Evolutionary conservation across 92 coral and sea anemone genomes (phyloP).

Genomic region (Heteractis magnifica): DNA sequence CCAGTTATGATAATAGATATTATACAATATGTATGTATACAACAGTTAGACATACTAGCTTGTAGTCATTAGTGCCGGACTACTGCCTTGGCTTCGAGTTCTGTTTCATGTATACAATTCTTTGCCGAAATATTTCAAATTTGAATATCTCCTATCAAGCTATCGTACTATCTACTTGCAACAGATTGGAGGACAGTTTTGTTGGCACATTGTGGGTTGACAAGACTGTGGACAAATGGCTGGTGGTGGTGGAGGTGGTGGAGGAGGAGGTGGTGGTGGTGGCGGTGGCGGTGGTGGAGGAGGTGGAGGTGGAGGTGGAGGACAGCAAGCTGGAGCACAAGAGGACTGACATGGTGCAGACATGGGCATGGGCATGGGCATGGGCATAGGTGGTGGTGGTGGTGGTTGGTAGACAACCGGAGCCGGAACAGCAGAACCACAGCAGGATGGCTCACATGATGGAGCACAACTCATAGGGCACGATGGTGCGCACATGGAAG

Average conservation of each 20-base stretch:
- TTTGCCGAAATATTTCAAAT: neutral
- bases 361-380: slow-evolving; percentile 37
- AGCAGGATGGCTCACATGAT: slow-evolving; percentile 54
- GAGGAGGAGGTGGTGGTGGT: slow-evolving; percentile 63
- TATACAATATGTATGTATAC: slow-evolving; percentile 4
- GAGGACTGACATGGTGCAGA: slow-evolving; percentile 72
- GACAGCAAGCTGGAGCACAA: slow-evolving; percentile 86
- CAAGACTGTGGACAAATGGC: slow-evolving; percentile 78
- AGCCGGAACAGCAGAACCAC: slow-evolving; percentile 42
- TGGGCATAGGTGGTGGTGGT: slow-evolving; percentile 38
- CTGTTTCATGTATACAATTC: neutral
- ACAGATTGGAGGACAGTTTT: slow-evolving; percentile 73
- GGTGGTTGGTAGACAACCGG: slow-evolving; percentile 50
- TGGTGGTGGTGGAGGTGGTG: slow-evolving; percentile 73
- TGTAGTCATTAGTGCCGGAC: neutral
- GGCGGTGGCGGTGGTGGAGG: slow-evolving; percentile 76
- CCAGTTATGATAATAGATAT: neutral
- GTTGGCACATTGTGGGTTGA: slow-evolving; percentile 62
- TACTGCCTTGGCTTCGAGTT: neutral
- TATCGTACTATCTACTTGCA: slow-evolving; percentile 54
- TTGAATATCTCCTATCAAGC: neutral
- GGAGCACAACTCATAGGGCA: slow-evolving; percentile 66
- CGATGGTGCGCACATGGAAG: slow-evolving; percentile 44
- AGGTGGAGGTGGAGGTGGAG: slow-evolving; percentile 60
- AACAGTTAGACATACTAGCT: neutral